Percentiles rank a stretch among this genome's conserved stretches.
Evolutionary conservation across 2,797 vertebrate genomes (phyloP).

Genomic region (Fistularia tabacaria): DNA sequence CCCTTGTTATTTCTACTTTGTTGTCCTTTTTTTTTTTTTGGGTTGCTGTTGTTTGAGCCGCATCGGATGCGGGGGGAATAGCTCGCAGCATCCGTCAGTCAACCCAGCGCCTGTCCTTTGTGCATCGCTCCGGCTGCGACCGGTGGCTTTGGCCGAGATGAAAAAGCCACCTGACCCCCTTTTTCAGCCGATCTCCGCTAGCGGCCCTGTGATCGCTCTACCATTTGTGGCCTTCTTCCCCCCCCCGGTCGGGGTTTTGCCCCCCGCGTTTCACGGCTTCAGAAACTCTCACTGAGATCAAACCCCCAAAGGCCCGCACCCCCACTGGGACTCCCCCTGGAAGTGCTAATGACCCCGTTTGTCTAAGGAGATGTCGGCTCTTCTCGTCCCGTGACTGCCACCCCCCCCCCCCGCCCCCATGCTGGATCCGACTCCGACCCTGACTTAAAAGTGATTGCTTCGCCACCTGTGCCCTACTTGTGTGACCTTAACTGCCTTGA

Average conservation of each 20-base stretch:
- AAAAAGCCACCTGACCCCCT: conserved; percentile 75
- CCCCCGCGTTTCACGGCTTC: conserved; percentile 65
- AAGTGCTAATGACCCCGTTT: conserved; percentile 74
- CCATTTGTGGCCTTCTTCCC: conserved; percentile 71
- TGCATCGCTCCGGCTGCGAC: conserved; percentile 51
- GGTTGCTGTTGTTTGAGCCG: conserved; percentile 27
- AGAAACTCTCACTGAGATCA: conserved; percentile 68
- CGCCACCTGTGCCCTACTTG: conserved; percentile 64
- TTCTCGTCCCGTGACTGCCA: conserved; percentile 25
- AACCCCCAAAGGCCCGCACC: conserved; percentile 49
- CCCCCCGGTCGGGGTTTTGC: conserved; percentile 62
- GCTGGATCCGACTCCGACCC: conserved; percentile 6
- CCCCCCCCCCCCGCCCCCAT: neutral
- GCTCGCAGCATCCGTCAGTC: conserved; percentile 54
- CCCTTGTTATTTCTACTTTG: conserved; percentile 36
- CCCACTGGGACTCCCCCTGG: conserved; percentile 56
- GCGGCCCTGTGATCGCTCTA: conserved; percentile 71
- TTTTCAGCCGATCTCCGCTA: conserved; percentile 58
- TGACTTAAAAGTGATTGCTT: conserved; percentile 67
- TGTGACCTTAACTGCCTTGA: conserved; percentile 47
- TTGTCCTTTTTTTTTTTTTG: conserved; percentile 41
- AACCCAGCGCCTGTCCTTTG: conserved; percentile 58
- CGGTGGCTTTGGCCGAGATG: conserved; percentile 62
- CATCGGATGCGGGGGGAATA: conserved; percentile 41
- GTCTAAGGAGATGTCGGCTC: conserved; percentile 45